Percentiles rank a stretch among this genome's conserved stretches.
These are phyloP conservation scores for Athalia circularis DNA, from an alignment of 2,888 invertebrate species.

Conservation along the genomic window DNA sequence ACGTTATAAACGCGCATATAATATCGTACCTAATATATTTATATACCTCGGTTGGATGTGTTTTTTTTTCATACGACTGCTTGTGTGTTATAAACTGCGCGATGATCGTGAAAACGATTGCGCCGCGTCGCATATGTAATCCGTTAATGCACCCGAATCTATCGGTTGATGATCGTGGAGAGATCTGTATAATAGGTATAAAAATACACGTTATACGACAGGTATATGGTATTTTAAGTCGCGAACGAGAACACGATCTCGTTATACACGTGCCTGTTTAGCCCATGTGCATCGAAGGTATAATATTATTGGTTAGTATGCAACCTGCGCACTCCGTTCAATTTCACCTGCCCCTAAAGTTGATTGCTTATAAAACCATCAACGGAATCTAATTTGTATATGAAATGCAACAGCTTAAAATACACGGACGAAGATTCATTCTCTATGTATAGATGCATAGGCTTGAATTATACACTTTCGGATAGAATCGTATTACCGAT, in stretches of 20 bases:
- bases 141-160: conserved; percentile 51
- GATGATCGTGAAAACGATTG: conserved; percentile 15
- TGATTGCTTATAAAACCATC: conserved; percentile 49
- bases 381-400: conserved; percentile 60
- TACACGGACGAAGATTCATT: conserved; percentile 51
- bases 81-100: background rate
- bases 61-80: no score
- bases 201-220: background rate
- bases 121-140: conserved; percentile 45
- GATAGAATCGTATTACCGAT: background rate
- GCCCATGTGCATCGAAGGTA: background rate
- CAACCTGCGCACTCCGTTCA: conserved; percentile 53
- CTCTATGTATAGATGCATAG: conserved; percentile 32
- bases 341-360: conserved; percentile 64
- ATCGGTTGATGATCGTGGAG: conserved; percentile 47
- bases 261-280: conserved; percentile 26
- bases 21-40: background rate
- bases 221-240: background rate
- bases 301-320: conserved; percentile 49
- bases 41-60: background rate
- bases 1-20: background rate
- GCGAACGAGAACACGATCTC: background rate
- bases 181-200: conserved; percentile 51
- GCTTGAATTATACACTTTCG: background rate
- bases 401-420: no score